phyloP scores from a whole-genome alignment of 2,888 invertebrate species.

The Agonopterix alstromeriana region DNA sequence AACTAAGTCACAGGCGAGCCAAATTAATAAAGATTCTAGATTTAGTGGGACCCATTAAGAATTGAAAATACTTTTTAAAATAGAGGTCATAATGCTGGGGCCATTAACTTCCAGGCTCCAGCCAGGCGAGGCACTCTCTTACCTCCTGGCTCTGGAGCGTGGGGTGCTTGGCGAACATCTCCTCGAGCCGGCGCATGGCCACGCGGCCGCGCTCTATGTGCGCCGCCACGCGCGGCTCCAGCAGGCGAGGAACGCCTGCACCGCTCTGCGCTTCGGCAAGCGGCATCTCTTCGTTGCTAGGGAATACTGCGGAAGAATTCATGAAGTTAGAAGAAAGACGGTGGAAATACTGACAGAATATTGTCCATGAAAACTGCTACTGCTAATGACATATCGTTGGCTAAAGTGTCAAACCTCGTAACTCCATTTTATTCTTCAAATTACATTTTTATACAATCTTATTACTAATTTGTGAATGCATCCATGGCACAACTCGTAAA shows the following conservation, averaged over 20 bases:
- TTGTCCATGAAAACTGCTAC: not conserved
- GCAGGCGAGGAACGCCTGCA: slow-evolving; percentile 46
- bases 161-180: slow-evolving; percentile 87
- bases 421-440: too few species aligned
- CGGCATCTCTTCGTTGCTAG: not conserved
- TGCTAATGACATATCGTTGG: too few species aligned
- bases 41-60: too few species aligned
- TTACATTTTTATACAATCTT: too few species aligned
- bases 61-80: too few species aligned
- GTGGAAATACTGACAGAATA: not conserved
- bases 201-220: slow-evolving; percentile 86
- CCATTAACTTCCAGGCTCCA: too few species aligned
- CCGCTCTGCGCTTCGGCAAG: not conserved
- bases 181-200: slow-evolving; percentile 85
- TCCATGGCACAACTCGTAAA: too few species aligned
- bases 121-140: not conserved
- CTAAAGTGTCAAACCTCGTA: too few species aligned
- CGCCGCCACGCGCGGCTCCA: slow-evolving; percentile 81
- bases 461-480: too few species aligned
- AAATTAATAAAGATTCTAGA: too few species aligned
- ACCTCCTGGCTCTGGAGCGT: slow-evolving; percentile 84
- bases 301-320: not conserved
- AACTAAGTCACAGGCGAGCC: too few species aligned
- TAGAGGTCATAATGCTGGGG: too few species aligned
- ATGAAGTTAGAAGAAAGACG: not conserved